Evolutionary conservation across 2,888 invertebrate genomes (phyloP), one percentile per base, ranked within the genome.

Genomic region (Harpalus rubripes): DNA sequence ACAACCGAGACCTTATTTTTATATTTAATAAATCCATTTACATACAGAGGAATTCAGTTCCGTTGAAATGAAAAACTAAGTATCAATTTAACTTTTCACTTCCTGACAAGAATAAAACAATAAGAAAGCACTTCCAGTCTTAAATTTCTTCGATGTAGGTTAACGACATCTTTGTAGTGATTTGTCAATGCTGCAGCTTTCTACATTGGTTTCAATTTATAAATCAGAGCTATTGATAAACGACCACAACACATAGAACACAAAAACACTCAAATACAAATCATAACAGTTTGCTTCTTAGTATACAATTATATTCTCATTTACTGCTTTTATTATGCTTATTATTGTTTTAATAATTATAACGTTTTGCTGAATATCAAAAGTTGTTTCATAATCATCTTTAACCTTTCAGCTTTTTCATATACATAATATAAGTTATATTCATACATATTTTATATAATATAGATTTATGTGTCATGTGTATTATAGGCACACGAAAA

Each of bases 401-500:
- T 68, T 68, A 68, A 68, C n/a, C n/a, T 68, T 68, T 68, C 39
- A 68, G 68, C 68, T 68, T 63, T 7, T 63, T 10, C 22, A 26
- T 12, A 26, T 63, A 63, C 10, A 63, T 63, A 63, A 63, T 22
- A 26, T 63, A 16, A 15, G 15, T 15, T 5, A 16, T 59, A 16
- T 18, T 61, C 8, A 61, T 6, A 16, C 16, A 16, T 15, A 15
- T 18, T 61, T 16, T 16, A 8, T 16, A 61, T 5, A 61, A 6
- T 61, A 15, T 61, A 61, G 59, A 18, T 61, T n/a, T 16, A 15
- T 61, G 18, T 22, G 22, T 52, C 12, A 10, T 52, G 32, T 52
- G 44, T 52, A 12, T 52, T 52, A 10, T 10, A 52, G 44, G 32
- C 2, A 6, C 32, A 32, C 32, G 32, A 32, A 32, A 32, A 32